Conservation (phyloP, 1,140 invertebrate species). For the Heliconius melpomene region DNA sequence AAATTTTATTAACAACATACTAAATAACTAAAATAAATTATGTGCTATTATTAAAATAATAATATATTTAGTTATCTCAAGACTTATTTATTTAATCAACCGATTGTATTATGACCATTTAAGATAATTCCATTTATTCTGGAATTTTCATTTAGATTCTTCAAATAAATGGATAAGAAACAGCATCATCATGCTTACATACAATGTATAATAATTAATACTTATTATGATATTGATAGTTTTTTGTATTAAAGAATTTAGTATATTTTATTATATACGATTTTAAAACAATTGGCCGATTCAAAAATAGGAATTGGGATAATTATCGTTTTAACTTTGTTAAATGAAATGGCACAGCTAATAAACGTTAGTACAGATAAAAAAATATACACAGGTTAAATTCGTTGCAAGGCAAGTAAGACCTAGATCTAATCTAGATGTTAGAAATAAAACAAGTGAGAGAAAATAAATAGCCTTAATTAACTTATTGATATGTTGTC, state of each 20-base stretch:
- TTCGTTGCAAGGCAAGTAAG: constrained; percentile 33
- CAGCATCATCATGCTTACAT: too few relatives aligned
- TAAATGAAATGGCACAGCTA: constrained; percentile 35
- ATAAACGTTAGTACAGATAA: constrained; percentile 21
- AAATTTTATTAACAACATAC: background rate
- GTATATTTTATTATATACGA: too few relatives aligned
- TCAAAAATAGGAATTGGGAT: background rate
- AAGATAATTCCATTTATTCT: too few relatives aligned
- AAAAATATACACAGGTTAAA: constrained; percentile 29
- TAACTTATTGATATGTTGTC: constrained; percentile 44
- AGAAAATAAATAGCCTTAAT: constrained; percentile 33
- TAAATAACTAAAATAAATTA: constrained; percentile 1
- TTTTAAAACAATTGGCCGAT: background rate
- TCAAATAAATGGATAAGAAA: too few relatives aligned
- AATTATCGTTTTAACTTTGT: background rate
- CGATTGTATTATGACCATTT: background rate
- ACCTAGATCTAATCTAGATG: constrained; percentile 12
- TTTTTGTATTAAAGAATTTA: background rate
- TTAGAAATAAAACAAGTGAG: constrained; percentile 6
- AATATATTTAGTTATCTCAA: background rate
- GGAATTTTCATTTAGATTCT: too few relatives aligned
- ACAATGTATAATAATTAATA: background rate
- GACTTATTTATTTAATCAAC: background rate
- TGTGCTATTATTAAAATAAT: background rate
- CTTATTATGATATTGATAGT: background rate